A percentile compares a stretch with the other conserved stretches of the same genome.
Evolutionary conservation across 2,888 invertebrate species (phyloP).

Genomic region (Zygaena filipendulae): DNA sequence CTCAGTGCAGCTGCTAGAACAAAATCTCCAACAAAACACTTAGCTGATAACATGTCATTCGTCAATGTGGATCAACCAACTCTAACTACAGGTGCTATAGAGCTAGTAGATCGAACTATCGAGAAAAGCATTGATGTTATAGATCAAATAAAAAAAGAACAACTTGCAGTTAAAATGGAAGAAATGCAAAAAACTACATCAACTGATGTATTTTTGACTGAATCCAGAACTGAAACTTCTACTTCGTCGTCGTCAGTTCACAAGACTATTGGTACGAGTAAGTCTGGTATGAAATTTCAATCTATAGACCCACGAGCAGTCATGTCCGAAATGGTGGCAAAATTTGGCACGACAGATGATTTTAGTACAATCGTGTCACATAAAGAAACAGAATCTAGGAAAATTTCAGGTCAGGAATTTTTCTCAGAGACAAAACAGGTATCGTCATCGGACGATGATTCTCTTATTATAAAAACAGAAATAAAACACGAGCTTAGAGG

Average conservation of each 20-base stretch:
- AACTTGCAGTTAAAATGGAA: constrained; percentile 51
- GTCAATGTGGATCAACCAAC: constrained; percentile 64
- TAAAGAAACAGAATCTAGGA: constrained; percentile 59
- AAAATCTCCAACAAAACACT: constrained; percentile 57
- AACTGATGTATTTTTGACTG: constrained; percentile 47
- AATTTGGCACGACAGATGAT: constrained; percentile 41
- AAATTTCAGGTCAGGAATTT: constrained; percentile 60
- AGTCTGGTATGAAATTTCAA: constrained; percentile 42
- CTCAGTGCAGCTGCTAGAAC: constrained; percentile 47
- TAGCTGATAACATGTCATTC: constrained; percentile 54
- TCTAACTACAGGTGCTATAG: constrained; percentile 63
- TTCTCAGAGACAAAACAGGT: constrained; percentile 59
- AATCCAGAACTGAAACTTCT: constrained; percentile 50
- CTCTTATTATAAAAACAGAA: constrained; percentile 54
- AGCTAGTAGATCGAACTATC: constrained; percentile 60
- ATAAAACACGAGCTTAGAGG: constrained; percentile 55
- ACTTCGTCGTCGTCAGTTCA: constrained; percentile 55
- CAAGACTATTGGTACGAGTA: constrained; percentile 37
- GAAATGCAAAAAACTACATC: constrained; percentile 44
- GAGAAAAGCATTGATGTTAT: constrained; percentile 53
- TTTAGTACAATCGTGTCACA: constrained; percentile 57
- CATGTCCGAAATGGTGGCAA: constrained; percentile 55
- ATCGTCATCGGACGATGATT: constrained; percentile 60
- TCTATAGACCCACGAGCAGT: constrained; percentile 46
- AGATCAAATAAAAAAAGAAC: constrained; percentile 53